Evolutionary conservation across 2,888 invertebrate species (phyloP).

Genomic region (Boloria selene): DNA sequence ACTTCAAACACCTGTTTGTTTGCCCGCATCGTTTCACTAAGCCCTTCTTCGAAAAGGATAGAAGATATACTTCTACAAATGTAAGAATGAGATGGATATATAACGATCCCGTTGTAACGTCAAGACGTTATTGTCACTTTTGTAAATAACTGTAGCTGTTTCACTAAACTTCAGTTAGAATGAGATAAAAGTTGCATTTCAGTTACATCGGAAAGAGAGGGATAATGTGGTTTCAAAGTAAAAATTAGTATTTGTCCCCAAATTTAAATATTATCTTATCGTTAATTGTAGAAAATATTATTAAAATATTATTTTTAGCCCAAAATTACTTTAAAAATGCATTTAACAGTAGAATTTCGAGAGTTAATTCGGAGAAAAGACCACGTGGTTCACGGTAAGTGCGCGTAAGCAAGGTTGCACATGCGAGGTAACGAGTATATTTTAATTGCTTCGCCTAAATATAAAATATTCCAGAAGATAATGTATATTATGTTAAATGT

Average conservation of each 20-base stretch:
- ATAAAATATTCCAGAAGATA: no score
- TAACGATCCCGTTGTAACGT: slow-evolving; percentile 15
- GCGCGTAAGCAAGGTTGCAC: no score
- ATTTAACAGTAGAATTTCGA: no score
- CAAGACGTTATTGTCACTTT: slow-evolving; percentile 18
- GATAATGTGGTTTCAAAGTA: not conserved
- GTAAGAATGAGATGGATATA: slow-evolving; percentile 5
- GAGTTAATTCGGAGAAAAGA: no score
- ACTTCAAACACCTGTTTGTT: slow-evolving; percentile 21
- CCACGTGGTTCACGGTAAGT: no score
- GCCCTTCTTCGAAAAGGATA: slow-evolving; percentile 1
- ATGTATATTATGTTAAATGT: no score
- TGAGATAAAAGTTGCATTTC: not conserved
- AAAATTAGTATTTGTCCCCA: slow-evolving; percentile 4
- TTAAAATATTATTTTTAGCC: no score
- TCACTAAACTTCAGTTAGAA: slow-evolving; percentile 7
- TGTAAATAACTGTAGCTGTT: slow-evolving; percentile 15
- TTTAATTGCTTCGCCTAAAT: no score
- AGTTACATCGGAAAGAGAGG: not conserved
- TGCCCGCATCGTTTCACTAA: slow-evolving; percentile 5
- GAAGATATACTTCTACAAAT: not conserved
- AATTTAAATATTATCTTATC: not conserved
- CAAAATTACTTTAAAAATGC: no score
- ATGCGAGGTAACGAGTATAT: no score
- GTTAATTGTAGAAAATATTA: not conserved